phyloP scores from a whole-genome alignment of 2,888 invertebrate genomes.

The Chrysopilus asiliformis region DNA sequence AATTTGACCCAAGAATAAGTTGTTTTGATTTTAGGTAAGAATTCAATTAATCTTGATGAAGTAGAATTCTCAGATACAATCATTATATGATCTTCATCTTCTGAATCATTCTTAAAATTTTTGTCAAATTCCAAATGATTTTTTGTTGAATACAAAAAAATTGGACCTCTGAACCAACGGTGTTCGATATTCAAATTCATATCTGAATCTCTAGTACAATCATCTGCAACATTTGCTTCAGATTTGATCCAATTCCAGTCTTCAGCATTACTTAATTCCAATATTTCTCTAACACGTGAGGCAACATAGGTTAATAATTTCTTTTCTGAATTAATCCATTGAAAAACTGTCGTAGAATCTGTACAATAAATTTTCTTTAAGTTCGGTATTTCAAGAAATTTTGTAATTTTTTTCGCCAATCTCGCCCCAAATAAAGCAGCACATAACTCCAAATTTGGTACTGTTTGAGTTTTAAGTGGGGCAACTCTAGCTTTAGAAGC shows the following conservation, averaged over 20 bases:
- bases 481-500: not conserved
- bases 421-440: conserved; percentile 1
- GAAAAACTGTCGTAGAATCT: not conserved
- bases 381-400: not conserved
- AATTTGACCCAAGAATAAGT: conserved; percentile 1
- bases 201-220: no score
- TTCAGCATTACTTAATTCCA: conserved; percentile 1
- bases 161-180: no score
- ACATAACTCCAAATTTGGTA: conserved; percentile 1
- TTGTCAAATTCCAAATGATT: no score
- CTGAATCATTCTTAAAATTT: no score
- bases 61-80: no score
- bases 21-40: not conserved
- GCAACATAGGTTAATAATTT: not conserved
- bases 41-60: no score
- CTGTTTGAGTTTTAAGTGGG: not conserved
- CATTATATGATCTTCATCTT: no score
- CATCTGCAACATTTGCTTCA: no score
- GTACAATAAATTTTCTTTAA: not conserved
- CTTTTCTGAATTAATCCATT: not conserved
- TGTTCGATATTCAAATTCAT: no score
- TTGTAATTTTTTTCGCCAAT: not conserved
- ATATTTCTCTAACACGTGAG: not conserved
- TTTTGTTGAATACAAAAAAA: no score
- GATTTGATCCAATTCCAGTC: no score